Conservation (phyloP, 1,140 invertebrate genomes). For the Macrobrachium rosenbergii region DNA sequence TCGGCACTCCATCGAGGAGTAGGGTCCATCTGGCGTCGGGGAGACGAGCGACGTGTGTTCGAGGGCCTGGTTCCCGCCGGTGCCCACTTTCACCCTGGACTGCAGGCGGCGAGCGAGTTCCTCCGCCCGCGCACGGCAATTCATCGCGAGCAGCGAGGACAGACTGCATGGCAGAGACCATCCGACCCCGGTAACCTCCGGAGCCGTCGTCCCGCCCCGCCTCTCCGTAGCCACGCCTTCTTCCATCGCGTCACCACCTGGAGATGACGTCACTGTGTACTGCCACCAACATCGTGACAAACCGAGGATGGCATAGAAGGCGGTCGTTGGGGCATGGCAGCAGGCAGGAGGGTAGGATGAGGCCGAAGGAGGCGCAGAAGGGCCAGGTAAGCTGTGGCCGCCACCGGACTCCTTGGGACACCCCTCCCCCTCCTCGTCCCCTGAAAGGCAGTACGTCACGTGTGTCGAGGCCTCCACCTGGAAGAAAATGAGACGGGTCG, state of each 20-base stretch:
- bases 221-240: constrained; percentile 48
- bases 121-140: constrained; percentile 82
- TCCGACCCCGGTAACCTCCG: constrained; percentile 48
- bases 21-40: constrained; percentile 46
- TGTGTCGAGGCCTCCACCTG: constrained; percentile 1
- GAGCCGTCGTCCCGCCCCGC: constrained; percentile 37
- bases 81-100: constrained; percentile 71
- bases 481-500: neutral
- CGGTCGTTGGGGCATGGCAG: constrained; percentile 29
- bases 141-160: constrained; percentile 76
- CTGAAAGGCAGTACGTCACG: constrained; percentile 21
- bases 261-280: constrained; percentile 33
- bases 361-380: neutral
- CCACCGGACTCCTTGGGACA: neutral
- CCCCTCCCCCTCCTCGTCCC: constrained; percentile 3
- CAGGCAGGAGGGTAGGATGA: neutral
- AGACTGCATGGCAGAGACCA: constrained; percentile 71
- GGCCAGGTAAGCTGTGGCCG: neutral
- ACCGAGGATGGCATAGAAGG: constrained; percentile 41
- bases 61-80: constrained; percentile 24
- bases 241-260: constrained; percentile 46
- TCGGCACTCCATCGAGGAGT: constrained; percentile 51
- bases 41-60: constrained; percentile 49
- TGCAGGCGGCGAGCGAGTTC: constrained; percentile 83
- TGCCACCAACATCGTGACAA: constrained; percentile 58